Percentiles rank a stretch among this genome's conserved stretches.
These are phyloP conservation scores for Leucopsar rothschildi DNA, from an alignment of 2,113 vertebrate genomes.

Conservation along the genomic window DNA sequence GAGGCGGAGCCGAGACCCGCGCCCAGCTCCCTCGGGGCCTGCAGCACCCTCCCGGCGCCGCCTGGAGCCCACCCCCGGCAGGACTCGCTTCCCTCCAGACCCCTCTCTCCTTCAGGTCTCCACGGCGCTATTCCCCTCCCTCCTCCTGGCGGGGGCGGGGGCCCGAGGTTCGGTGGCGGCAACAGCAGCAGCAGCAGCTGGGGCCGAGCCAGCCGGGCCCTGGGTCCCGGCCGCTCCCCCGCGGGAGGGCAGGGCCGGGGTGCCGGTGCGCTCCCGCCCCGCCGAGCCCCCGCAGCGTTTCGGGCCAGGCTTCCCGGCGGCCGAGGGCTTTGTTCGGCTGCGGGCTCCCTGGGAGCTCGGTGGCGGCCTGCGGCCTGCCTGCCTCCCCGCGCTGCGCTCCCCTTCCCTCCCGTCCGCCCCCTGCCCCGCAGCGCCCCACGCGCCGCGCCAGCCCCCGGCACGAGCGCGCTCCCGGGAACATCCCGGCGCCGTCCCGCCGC, in stretches of 20 bases:
- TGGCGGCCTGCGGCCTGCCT: too few relatives aligned
- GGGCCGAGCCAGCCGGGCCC: too few relatives aligned
- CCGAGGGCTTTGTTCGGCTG: not conserved
- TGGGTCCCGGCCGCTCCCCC: not conserved
- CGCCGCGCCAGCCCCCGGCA: not conserved
- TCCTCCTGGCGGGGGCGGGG: not conserved
- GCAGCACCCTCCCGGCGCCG: not conserved
- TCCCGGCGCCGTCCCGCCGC: rapidly evolving
- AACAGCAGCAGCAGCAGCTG: not conserved
- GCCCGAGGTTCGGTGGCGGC: not conserved
- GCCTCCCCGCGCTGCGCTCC: too few relatives aligned
- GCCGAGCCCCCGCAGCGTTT: not conserved
- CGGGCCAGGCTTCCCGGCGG: not conserved
- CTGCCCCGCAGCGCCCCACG: not conserved
- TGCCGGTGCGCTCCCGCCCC: not conserved
- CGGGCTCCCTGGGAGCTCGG: not conserved
- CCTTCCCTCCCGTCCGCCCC: too few relatives aligned
- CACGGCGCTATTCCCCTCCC: not conserved
- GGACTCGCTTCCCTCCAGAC: too few relatives aligned
- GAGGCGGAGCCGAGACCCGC: not conserved
- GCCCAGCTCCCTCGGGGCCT: not conserved
- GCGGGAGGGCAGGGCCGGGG: not conserved
- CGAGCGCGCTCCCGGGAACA: not conserved
- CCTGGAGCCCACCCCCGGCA: not conserved
- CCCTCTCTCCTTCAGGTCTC: not conserved